Conservation (phyloP, 30 jellyfish, hydroid and myxozoan genomes). For the Aurelia sp. region DNA sequence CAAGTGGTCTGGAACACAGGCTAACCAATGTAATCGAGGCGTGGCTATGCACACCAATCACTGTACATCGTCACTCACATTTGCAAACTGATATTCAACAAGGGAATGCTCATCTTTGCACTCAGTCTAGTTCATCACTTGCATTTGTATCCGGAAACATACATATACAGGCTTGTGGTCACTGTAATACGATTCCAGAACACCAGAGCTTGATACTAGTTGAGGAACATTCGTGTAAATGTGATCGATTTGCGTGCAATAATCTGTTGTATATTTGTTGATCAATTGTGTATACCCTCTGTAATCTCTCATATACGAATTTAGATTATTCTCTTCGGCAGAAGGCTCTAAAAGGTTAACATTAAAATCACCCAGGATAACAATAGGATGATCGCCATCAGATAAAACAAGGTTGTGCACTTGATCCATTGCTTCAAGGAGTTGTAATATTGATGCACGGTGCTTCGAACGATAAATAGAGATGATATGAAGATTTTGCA, state of each 20-base stretch:
- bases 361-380: conserved; percentile 49
- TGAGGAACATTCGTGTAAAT: conserved; percentile 15
- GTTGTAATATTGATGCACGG: neutral
- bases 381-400: neutral
- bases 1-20: too few relatives aligned
- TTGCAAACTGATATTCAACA: too few relatives aligned
- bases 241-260: neutral
- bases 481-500: neutral
- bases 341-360: neutral
- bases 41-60: too few relatives aligned
- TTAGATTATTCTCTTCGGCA: neutral
- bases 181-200: conserved; percentile 20
- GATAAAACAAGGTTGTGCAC: neutral
- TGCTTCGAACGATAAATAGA: neutral
- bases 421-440: neutral
- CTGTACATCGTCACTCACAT: too few relatives aligned
- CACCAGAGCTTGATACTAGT: neutral
- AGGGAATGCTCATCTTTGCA: too few relatives aligned
- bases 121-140: too few relatives aligned
- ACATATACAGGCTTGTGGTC: conserved; percentile 38
- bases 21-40: too few relatives aligned
- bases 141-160: neutral
- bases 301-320: neutral
- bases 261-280: conserved; percentile 10
- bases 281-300: conserved; percentile 14